These are phyloP conservation scores for Acrocephalus scirpaceus DNA, from an alignment of 2,797 vertebrate species.

Conservation along the genomic window DNA sequence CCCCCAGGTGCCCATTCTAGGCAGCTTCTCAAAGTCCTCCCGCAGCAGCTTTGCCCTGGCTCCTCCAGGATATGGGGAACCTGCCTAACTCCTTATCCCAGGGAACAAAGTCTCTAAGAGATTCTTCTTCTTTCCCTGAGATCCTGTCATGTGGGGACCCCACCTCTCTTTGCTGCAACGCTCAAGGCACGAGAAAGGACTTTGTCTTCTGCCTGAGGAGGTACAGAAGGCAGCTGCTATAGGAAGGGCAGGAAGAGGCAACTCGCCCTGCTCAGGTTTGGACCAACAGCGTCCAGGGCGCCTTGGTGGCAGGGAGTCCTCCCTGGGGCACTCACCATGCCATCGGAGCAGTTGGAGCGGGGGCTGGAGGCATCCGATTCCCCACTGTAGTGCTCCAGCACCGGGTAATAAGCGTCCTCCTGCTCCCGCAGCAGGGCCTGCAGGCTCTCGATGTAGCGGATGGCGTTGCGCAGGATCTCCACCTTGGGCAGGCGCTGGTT, in stretches of 20 bases:
- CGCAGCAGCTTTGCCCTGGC: neutral
- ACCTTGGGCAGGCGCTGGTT: constrained; percentile 97
- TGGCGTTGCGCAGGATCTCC: constrained; percentile 97
- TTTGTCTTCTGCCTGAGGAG: neutral
- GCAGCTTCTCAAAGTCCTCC: neutral
- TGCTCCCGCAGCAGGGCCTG: constrained; percentile 91
- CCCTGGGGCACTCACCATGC: constrained; percentile 88
- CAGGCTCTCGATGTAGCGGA: constrained; percentile 96
- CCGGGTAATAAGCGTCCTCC: constrained; percentile 87
- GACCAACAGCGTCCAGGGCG: fast-evolving
- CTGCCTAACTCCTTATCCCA: neutral
- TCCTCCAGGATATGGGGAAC: neutral
- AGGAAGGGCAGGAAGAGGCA: neutral
- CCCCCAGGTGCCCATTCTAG: neutral
- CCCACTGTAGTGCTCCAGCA: constrained; percentile 91
- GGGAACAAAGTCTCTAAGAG: neutral
- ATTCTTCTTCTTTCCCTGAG: neutral
- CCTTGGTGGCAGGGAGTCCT: neutral
- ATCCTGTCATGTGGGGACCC: neutral
- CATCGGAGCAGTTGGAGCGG: constrained; percentile 95
- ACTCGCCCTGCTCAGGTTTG: neutral
- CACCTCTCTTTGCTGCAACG: neutral
- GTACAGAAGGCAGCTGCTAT: neutral
- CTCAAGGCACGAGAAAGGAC: neutral
- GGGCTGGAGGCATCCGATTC: constrained; percentile 97